phyloP scores from a whole-genome alignment of 2,888 invertebrate genomes.

The Drosophila paranaensis region DNA sequence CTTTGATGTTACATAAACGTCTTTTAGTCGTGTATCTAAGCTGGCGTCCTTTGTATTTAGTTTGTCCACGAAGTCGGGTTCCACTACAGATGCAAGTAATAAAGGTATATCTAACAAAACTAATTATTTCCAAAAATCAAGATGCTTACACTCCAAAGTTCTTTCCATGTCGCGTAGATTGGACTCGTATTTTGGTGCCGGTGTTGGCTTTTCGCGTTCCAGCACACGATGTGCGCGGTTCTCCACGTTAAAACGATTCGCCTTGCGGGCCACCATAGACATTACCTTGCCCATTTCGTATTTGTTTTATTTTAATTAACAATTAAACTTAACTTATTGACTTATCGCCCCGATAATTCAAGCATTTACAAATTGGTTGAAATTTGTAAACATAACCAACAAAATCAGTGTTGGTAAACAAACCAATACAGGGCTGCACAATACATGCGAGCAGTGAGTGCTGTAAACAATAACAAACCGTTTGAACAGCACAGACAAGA shows the following conservation, averaged over 20 bases:
- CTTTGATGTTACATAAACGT: constrained; percentile 90
- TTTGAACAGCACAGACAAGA: constrained; percentile 1
- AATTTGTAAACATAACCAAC: constrained; percentile 70
- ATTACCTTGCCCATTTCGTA: constrained; percentile 88
- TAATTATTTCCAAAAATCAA: no score
- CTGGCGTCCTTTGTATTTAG: constrained; percentile 87
- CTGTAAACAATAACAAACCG: constrained; percentile 47
- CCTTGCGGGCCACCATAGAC: constrained; percentile 87
- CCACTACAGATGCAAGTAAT: constrained; percentile 79
- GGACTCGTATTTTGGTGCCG: constrained; percentile 89
- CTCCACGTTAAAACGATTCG: constrained; percentile 90
- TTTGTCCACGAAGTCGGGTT: constrained; percentile 88
- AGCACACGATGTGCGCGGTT: constrained; percentile 90
- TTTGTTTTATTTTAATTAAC: constrained; percentile 39
- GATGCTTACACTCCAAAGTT: constrained; percentile 85
- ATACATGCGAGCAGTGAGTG: not conserved
- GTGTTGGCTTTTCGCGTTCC: constrained; percentile 88
- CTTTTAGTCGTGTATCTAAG: constrained; percentile 88
- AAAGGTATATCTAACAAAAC: not conserved
- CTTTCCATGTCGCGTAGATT: constrained; percentile 88
- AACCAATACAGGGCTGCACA: not conserved
- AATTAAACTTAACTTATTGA: constrained; percentile 16
- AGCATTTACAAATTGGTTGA: constrained; percentile 13
- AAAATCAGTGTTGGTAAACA: constrained; percentile 50
- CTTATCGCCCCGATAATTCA: constrained; percentile 3